These are phyloP conservation scores for Callipepla californica DNA, from an alignment of 2,113 vertebrate genomes.

Conservation along the genomic window DNA sequence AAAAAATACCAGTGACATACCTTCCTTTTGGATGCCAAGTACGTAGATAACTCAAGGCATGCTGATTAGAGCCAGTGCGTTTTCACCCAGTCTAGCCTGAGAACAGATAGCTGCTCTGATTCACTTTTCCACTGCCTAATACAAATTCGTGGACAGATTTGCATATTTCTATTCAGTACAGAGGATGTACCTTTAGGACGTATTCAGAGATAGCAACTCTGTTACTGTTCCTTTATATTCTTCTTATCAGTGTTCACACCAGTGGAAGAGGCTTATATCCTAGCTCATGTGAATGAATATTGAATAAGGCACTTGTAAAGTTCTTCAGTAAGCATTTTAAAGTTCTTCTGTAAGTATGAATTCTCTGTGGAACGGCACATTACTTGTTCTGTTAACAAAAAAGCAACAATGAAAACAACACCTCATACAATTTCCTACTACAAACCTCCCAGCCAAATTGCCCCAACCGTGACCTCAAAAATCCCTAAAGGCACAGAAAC, in stretches of 20 bases:
- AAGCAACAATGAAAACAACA: background rate
- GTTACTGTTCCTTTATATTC: slow-evolving; percentile 17
- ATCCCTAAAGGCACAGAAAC: background rate
- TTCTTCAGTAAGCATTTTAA: background rate
- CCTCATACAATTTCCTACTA: background rate
- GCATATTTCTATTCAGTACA: slow-evolving; percentile 15
- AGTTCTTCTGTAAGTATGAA: background rate
- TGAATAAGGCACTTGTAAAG: slow-evolving; percentile 1
- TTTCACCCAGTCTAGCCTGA: background rate
- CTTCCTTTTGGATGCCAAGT: background rate
- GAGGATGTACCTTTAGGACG: slow-evolving; percentile 42
- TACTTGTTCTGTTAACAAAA: background rate
- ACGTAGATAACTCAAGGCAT: background rate
- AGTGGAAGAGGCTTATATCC: background rate
- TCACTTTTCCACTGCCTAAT: background rate
- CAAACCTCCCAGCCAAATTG: background rate
- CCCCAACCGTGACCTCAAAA: background rate
- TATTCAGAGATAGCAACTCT: slow-evolving; percentile 26
- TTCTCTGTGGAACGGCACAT: background rate
- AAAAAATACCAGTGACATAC: background rate
- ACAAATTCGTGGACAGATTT: slow-evolving; percentile 26
- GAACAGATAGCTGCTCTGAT: background rate
- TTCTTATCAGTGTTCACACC: slow-evolving; percentile 40
- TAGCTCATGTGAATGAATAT: background rate
- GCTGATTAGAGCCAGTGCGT: background rate